A percentile compares a stretch with the other conserved stretches of the same genome.
Evolutionary conservation across 1,140 invertebrate genomes (phyloP).

Genomic region (Acromyrmex heyeri): DNA sequence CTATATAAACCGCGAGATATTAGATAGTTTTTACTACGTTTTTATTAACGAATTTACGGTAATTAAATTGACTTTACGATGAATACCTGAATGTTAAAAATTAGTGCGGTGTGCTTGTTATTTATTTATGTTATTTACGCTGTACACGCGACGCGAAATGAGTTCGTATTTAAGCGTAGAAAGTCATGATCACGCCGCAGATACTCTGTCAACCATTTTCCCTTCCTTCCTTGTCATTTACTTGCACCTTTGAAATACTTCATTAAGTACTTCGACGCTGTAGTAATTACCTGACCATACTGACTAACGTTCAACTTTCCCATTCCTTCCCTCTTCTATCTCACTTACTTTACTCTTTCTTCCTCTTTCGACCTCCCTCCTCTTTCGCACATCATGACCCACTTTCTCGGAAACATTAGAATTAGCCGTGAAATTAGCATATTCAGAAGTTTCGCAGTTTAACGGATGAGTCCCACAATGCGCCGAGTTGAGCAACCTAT

Average conservation of each 20-base stretch:
- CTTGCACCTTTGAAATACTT: slow-evolving; percentile 77
- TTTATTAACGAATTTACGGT: background rate
- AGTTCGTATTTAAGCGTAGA: background rate
- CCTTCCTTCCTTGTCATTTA: slow-evolving; percentile 73
- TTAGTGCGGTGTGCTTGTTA: background rate
- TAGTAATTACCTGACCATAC: slow-evolving; percentile 79
- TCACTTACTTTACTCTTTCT: slow-evolving; percentile 14
- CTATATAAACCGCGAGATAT: slow-evolving; percentile 17
- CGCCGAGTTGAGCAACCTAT: slow-evolving; percentile 75
- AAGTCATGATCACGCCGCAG: slow-evolving; percentile 30
- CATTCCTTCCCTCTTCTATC: slow-evolving; percentile 40
- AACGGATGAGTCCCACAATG: slow-evolving; percentile 77
- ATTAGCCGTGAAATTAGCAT: slow-evolving; percentile 84
- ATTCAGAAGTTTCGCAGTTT: slow-evolving; percentile 84
- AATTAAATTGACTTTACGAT: slow-evolving; percentile 25
- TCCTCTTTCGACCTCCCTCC: slow-evolving; percentile 12
- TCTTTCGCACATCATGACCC: slow-evolving; percentile 64
- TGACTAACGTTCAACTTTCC: slow-evolving; percentile 73
- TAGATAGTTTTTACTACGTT: background rate
- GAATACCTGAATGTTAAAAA: background rate
- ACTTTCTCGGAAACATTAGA: slow-evolving; percentile 81
- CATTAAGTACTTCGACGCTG: slow-evolving; percentile 77
- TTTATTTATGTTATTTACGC: slow-evolving; percentile 33
- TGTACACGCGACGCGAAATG: background rate
- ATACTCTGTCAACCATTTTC: slow-evolving; percentile 21